Evolutionary conservation across 2,888 invertebrate genomes (phyloP).

Genomic region (Caradrina clavipalpis): DNA sequence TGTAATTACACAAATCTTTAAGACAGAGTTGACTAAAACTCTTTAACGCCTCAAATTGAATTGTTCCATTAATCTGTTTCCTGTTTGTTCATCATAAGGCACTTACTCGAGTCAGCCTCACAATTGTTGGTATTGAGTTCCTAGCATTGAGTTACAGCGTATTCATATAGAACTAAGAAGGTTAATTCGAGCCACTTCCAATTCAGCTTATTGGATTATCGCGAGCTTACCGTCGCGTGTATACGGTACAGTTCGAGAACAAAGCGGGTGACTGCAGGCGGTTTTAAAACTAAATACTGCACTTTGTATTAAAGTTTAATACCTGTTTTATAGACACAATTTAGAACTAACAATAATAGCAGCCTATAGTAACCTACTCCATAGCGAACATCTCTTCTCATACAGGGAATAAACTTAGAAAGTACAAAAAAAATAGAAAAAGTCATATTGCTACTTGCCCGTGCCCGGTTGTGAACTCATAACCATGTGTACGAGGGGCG

Average conservation of each 20-base stretch:
- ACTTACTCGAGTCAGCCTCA: constrained; percentile 44
- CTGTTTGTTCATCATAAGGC: constrained; percentile 31
- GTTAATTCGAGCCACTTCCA: constrained; percentile 79
- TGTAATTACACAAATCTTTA: neutral
- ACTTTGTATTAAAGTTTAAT: constrained; percentile 16
- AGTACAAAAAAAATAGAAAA: too few species aligned
- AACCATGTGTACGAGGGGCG: too few species aligned
- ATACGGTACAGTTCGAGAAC: constrained; percentile 40
- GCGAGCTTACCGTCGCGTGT: constrained; percentile 61
- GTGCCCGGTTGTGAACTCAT: too few species aligned
- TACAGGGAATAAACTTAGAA: too few species aligned
- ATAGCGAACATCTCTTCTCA: too few species aligned
- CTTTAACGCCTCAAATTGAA: constrained; percentile 20
- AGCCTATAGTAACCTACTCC: too few species aligned
- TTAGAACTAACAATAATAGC: neutral
- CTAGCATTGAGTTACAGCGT: constrained; percentile 63
- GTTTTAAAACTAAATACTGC: constrained; percentile 40
- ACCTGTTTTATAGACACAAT: neutral
- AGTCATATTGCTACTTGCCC: too few species aligned
- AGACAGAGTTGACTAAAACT: neutral
- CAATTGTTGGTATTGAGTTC: constrained; percentile 55
- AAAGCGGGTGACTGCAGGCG: constrained; percentile 38
- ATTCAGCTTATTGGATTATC: constrained; percentile 81
- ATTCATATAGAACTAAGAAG: constrained; percentile 71
- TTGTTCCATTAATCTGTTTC: constrained; percentile 33